Base-by-base conservation (phyloP, 1,140 invertebrate genomes). In the Fopius arisanus region DNA sequence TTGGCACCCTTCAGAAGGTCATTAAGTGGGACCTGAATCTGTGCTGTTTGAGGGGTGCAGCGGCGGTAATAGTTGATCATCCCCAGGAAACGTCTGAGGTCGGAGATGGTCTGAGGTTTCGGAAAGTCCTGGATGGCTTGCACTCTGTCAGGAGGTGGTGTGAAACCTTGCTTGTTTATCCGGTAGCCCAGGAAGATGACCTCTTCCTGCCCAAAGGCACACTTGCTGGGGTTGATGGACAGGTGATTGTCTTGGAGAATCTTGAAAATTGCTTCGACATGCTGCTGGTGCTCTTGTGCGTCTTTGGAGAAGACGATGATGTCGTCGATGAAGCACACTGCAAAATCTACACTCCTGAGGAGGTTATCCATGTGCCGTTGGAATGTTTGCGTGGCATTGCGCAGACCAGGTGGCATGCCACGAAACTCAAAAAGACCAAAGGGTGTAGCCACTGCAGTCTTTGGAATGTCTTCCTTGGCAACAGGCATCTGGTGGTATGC, bases 401-500 rank as follows among this genome's bases (percentile, higher is more conserved):
- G 12, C 9, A 78, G 14, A 0, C 81, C 77, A 59, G 89, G 87
- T 23, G 84, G 80, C 82, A 89, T 85, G 3, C 75, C 67, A 0
- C 75, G 7, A 72, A 78, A 84, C 70, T 84, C 43, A 75, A 76
- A 76, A 31, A 71, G 31, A 16, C 77, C 76, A 48, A 75, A 72
- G 23, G 72, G 78, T 3, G 82, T 83, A 0, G 76, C 77, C 23
- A 87, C 82, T 1, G 80, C 84, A 0, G 87, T 88, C 69, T 88
- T 88, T 10, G 76, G 48, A n/a, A 70, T 79, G 72, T 80, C 78
- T 0, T 76, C 63, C 33, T 76, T 31, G 12, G 78, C 76, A 2
- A 89, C 67, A 10, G 73, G 70, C 5, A 90, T 78, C 73, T 90
- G 88, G 77, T 82, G 82, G 72, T 86, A 90, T 0, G 87, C 88